Base-by-base conservation (phyloP, 2,797 vertebrate species). In the Garrulus glandarius region DNA sequence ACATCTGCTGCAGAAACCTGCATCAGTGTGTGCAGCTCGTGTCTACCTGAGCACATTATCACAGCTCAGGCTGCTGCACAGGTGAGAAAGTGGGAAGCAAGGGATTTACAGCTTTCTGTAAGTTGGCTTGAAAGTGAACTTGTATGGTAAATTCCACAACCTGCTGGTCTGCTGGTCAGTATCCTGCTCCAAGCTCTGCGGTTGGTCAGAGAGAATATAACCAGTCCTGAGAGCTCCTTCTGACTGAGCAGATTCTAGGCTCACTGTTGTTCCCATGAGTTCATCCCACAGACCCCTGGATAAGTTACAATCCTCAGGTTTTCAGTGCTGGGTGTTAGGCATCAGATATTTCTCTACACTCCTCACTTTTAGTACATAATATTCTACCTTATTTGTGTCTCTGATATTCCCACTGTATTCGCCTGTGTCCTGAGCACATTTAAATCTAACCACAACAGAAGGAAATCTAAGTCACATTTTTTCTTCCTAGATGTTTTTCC, bases 1-100 rank as follows among this genome's bases (percentile, higher is more conserved):
- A 97, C 97, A 98, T 97, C 97, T 98, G 97, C 97, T 97, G 92
- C 87, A 63, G 50, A 96, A 96, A 95, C 92, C 83, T 92, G 93
- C 78, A 63, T 27, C 88, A 22, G 44, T n/a, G 59, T 7, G 7
- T 23, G 80, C 75, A 32, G 61, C 61, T 81, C 19, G 0, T 60
- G 27, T 30, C 81, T 92, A 97, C 97, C 96, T 96, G 93, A 71
- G 84, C 1, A 6, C 36, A 6, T 32, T 32, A 50, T 1, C 67
- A 10, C 19, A 13, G 78, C 85, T 39, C 11, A 6, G 77, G 80
- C 77, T 76, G 61, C 17, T 60, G 71, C 27, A 4, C 75, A 32
- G 76, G 57, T 55, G 84, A 68, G 75, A 6, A 23, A 15, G 20
- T 7, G 76, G 47, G 16, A 8, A 89, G 39, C 2, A 3, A 26